Evolutionary conservation across 2,113 vertebrate genomes (phyloP), one percentile per base, ranked within the genome.

Genomic region (Capricornis sumatraensis): DNA sequence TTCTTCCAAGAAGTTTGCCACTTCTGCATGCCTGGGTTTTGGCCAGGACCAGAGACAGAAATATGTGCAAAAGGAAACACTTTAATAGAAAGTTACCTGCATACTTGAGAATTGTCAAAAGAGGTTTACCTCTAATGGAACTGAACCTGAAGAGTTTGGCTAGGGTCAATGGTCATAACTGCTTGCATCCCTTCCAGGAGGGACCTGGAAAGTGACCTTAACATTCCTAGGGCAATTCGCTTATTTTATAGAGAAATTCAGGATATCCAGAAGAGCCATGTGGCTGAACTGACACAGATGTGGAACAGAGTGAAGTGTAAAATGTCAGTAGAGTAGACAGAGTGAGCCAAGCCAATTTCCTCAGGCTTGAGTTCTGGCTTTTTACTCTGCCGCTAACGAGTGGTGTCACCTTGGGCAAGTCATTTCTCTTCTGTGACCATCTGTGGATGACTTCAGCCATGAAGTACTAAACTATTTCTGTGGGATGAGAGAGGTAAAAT

Each of bases 1-100:
- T 97, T 98, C 93, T 91, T 98, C 93, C 92, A 57, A 97, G 93
- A 50, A 64, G 85, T 94, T 96, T 96, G 93, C 47, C 43, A 92
- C 47, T 98, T 82, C n/a, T 86, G 81, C 0, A 15, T 91, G 96
- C 87, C 94, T 30, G 5, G 74, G 83, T 76, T 95, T 94, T 67
- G 87, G 94, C 91, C 81, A 94, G 52, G 13, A 52, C 87, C 87
- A 8, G 57, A 97, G 93, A 96, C 36, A 89, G 60, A 93, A 95
- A 40, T 81, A 76, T 30, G 21, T 79, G 53, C 1, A 43, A 85
- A 50, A 71, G 62, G 33, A 89, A 50, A 50, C 0, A 30, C 40
- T 96, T 94, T 93, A 74, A 28, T 74, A 96, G 91, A 96, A 96
- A 96, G 87, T 94, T 96, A 92, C 89, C 84, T 62, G 33, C 45